A percentile compares a stretch with the other conserved stretches of the same genome.
These are phyloP conservation scores for Notothenia rossii DNA, from an alignment of 2,113 vertebrate genomes.

Conservation along the genomic window DNA sequence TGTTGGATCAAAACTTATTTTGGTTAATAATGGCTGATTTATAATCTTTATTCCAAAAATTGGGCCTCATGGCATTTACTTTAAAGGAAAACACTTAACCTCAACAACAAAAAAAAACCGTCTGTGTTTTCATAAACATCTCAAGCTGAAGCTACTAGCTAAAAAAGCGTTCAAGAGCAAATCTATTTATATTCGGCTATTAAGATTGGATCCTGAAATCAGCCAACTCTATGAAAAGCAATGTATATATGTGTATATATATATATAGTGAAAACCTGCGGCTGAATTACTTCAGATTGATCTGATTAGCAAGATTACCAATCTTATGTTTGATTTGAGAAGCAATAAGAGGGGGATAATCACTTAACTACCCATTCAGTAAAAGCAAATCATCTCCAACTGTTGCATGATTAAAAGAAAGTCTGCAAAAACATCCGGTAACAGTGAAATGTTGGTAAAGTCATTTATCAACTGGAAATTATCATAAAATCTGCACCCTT, in stretches of 20 bases:
- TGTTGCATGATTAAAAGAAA: slow-evolving; percentile 45
- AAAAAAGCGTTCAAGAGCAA: not conserved
- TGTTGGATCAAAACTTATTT: too few relatives aligned
- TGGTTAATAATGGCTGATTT: too few relatives aligned
- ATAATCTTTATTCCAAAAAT: too few relatives aligned
- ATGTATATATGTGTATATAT: too few relatives aligned
- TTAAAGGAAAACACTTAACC: slow-evolving; percentile 16
- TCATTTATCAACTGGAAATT: not conserved
- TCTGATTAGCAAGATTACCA: slow-evolving; percentile 11
- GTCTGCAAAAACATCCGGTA: slow-evolving; percentile 64
- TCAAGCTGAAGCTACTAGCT: slow-evolving; percentile 45
- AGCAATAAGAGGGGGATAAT: slow-evolving; percentile 23
- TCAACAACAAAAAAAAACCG: slow-evolving; percentile 27
- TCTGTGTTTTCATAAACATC: not conserved
- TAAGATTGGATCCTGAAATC: slow-evolving; percentile 32
- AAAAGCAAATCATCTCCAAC: slow-evolving; percentile 26
- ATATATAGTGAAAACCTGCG: not conserved
- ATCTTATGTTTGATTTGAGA: slow-evolving; percentile 25
- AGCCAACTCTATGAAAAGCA: not conserved
- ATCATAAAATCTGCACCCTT: not conserved
- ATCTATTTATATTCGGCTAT: slow-evolving; percentile 4
- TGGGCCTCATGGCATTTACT: not conserved
- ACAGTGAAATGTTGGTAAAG: slow-evolving; percentile 49
- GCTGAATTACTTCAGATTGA: slow-evolving; percentile 16
- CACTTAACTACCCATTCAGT: slow-evolving; percentile 12